Percentiles rank a stretch among this genome's conserved stretches.
Conservation (phyloP, 2,113 vertebrate species). For the Gnathonemus echidnorhynchus region DNA sequence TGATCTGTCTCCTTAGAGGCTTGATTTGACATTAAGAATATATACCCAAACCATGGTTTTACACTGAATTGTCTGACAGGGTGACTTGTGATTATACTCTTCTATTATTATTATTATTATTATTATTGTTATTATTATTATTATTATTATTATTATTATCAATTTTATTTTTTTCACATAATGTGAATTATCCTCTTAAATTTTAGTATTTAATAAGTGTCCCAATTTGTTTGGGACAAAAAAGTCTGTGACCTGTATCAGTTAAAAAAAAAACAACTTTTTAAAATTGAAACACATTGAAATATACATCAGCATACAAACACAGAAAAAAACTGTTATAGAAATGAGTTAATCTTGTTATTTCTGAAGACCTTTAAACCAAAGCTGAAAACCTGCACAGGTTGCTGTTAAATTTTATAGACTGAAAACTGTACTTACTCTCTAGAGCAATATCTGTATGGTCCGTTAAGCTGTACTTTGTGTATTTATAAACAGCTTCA, state of each 20-base stretch:
- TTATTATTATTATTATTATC: conserved; percentile 26
- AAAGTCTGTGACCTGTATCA: conserved; percentile 43
- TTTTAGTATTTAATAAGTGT: conserved; percentile 38
- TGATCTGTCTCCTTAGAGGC: conserved; percentile 52
- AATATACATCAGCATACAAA: conserved; percentile 24
- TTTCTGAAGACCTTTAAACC: conserved; percentile 88
- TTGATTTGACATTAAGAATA: conserved; percentile 63
- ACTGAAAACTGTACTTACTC: conserved; percentile 88
- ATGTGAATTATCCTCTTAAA: conserved; percentile 41
- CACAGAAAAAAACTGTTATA: conserved; percentile 33
- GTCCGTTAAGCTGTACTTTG: conserved; percentile 98
- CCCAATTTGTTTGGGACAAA: conserved; percentile 35
- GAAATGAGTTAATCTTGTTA: conserved; percentile 69
- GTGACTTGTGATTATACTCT: conserved; percentile 42
- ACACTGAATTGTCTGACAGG: conserved; percentile 68
- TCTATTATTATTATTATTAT: conserved; percentile 19
- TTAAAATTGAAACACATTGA: conserved; percentile 29
- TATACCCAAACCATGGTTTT: conserved; percentile 26
- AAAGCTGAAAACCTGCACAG: conserved; percentile 97
- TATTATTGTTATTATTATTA: conserved; percentile 20
- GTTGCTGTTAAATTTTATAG: conserved; percentile 88
- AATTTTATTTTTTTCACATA: conserved; percentile 31
- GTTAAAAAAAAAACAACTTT: conserved; percentile 35
- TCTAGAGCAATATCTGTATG: conserved; percentile 99
- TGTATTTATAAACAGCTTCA: conserved; percentile 97